phyloP scores from a whole-genome alignment of 2,888 invertebrate species.

The Thysanoteuthis rhombus region DNA sequence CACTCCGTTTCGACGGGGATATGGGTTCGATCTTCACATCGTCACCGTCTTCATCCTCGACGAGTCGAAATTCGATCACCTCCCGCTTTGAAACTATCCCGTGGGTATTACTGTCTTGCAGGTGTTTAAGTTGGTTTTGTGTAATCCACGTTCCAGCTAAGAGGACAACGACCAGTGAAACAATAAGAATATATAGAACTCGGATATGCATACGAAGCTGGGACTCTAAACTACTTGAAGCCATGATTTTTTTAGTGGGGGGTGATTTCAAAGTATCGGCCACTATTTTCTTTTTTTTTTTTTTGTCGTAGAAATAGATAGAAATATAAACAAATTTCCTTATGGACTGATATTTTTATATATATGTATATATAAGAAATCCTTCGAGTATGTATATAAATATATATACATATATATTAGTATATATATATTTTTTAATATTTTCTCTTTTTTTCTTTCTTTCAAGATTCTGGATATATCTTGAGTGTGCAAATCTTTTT shows the following conservation, averaged over 20 bases:
- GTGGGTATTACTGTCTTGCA: neutral
- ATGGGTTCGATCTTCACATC: constrained; percentile 17
- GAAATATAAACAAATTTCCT: neutral
- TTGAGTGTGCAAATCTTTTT: neutral
- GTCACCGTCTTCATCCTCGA: neutral
- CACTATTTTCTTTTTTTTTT: neutral
- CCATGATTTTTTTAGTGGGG: neutral
- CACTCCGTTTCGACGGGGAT: neutral
- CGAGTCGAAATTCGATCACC: constrained; percentile 26
- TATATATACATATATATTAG: neutral
- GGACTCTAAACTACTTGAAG: neutral
- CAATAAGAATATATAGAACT: neutral
- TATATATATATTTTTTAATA: too few species aligned
- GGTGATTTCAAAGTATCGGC: neutral
- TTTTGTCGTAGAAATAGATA: neutral
- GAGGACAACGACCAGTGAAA: neutral
- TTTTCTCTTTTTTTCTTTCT: neutral
- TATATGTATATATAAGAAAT: neutral
- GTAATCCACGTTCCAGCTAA: constrained; percentile 18
- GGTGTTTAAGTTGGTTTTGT: neutral
- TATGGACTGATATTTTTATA: neutral
- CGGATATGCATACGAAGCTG: constrained; percentile 21
- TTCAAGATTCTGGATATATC: neutral
- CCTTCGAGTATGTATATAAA: neutral
- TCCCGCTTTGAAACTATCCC: neutral